These are phyloP conservation scores for Myioborus melanocephalus DNA, from an alignment of 2,797 vertebrate genomes.

Conservation along the genomic window DNA sequence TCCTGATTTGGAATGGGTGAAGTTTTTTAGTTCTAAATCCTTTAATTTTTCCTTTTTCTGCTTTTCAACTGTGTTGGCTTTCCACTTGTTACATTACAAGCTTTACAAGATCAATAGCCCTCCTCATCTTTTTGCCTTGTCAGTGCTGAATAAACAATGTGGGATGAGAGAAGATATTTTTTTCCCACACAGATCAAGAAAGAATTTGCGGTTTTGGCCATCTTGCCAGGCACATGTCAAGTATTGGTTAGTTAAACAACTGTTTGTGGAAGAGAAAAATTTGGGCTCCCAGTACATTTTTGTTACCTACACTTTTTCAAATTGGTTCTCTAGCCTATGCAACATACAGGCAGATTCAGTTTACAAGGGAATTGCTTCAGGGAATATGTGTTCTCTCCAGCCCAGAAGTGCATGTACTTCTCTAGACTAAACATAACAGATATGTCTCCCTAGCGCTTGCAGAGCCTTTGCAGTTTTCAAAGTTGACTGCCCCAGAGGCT, in stretches of 20 bases:
- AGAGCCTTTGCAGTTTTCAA: background rate
- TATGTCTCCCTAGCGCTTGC: background rate
- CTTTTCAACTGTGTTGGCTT: background rate
- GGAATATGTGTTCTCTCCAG: background rate
- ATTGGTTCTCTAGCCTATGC: background rate
- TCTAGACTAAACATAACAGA: constrained; percentile 15
- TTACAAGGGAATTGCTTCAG: background rate
- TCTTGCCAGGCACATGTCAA: constrained; percentile 10
- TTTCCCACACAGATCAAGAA: constrained; percentile 7
- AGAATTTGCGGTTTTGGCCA: background rate
- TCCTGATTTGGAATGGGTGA: background rate
- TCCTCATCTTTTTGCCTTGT: background rate
- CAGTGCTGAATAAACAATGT: constrained; percentile 10
- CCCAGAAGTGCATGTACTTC: background rate
- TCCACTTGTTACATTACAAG: background rate
- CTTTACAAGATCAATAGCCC: background rate
- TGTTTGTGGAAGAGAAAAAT: background rate
- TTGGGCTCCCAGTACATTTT: background rate
- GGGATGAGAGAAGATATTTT: background rate
- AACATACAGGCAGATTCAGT: background rate
- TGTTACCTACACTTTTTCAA: background rate
- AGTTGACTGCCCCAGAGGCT: background rate
- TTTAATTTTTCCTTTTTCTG: background rate
- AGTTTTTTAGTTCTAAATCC: background rate
- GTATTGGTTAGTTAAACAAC: background rate